phyloP scores from a whole-genome alignment of 1,140 invertebrate species.

The Drosophila takahashii region DNA sequence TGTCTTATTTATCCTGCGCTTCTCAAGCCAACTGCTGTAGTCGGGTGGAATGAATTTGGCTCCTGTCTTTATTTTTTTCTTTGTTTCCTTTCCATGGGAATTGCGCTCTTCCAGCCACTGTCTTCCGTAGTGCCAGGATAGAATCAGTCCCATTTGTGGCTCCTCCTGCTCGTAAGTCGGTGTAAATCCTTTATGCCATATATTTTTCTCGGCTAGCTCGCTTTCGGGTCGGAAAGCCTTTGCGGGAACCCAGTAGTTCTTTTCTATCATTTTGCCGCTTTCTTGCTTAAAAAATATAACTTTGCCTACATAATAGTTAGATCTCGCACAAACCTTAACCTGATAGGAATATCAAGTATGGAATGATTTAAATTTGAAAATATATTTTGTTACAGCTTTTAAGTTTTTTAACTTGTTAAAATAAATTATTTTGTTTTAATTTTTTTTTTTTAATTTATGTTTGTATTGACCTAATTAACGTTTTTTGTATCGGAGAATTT shows the following conservation, averaged over 20 bases:
- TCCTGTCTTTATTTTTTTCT: background rate
- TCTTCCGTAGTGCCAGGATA: slow-evolving; percentile 41
- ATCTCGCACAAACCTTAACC: background rate
- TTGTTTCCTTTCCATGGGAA: background rate
- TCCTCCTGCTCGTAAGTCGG: slow-evolving; percentile 15
- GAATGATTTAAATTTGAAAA: background rate
- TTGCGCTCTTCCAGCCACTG: slow-evolving; percentile 34
- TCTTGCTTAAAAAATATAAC: background rate
- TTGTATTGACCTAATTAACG: too few species aligned
- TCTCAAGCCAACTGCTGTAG: slow-evolving; percentile 17
- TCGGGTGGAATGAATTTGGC: slow-evolving; percentile 6
- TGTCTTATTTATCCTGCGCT: slow-evolving; percentile 3
- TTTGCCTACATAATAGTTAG: background rate
- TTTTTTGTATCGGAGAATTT: too few species aligned
- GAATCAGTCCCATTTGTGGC: slow-evolving; percentile 16
- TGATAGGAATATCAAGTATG: slow-evolving; percentile 4
- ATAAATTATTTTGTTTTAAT: too few species aligned
- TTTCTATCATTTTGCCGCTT: background rate
- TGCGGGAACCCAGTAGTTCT: slow-evolving; percentile 3
- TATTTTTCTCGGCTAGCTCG: background rate
- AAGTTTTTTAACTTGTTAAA: background rate
- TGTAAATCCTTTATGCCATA: background rate
- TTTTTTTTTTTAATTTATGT: too few species aligned
- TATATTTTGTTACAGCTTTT: background rate
- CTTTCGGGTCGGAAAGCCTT: background rate